A percentile compares a stretch with the other conserved stretches of the same genome.
phyloP scores from a whole-genome alignment of 2,797 vertebrate genomes.

The Bradypodion pumilum region DNA sequence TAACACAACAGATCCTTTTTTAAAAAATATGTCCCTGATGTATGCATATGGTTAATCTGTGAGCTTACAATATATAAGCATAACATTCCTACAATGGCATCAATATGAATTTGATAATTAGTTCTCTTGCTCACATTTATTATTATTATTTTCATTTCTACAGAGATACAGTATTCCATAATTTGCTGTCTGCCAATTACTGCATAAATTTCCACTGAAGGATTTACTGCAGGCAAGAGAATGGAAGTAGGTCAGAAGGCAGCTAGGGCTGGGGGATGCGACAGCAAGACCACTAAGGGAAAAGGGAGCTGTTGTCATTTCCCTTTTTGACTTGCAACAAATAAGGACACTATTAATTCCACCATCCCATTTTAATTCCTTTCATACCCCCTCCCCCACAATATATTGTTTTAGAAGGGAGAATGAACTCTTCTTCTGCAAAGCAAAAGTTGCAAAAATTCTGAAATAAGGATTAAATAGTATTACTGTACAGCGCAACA shows the following conservation, averaged over 20 bases:
- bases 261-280: conserved; percentile 28
- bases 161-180: not conserved
- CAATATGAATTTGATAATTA: not conserved
- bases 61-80: conserved; percentile 1
- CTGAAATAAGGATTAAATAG: not conserved
- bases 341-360: not conserved
- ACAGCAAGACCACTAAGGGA: conserved; percentile 16
- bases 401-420: not conserved
- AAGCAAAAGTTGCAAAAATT: not conserved
- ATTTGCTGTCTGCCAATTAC: conserved; percentile 20
- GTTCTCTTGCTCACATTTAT: not conserved
- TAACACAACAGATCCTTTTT: conserved; percentile 1
- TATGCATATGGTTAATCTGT: not conserved
- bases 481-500: not conserved
- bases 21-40: not conserved
- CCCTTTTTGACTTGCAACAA: conserved; percentile 5
- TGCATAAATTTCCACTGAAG: conserved; percentile 38
- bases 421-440: not conserved
- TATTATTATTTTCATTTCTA: conserved; percentile 11
- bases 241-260: conserved; percentile 19
- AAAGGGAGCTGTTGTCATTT: conserved; percentile 34
- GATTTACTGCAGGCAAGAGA: conserved; percentile 45
- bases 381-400: not conserved
- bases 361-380: not conserved
- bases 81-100: not conserved